These are phyloP conservation scores for Xanthostigma xanthostigma DNA, from an alignment of 2,888 invertebrate genomes.

Conservation along the genomic window DNA sequence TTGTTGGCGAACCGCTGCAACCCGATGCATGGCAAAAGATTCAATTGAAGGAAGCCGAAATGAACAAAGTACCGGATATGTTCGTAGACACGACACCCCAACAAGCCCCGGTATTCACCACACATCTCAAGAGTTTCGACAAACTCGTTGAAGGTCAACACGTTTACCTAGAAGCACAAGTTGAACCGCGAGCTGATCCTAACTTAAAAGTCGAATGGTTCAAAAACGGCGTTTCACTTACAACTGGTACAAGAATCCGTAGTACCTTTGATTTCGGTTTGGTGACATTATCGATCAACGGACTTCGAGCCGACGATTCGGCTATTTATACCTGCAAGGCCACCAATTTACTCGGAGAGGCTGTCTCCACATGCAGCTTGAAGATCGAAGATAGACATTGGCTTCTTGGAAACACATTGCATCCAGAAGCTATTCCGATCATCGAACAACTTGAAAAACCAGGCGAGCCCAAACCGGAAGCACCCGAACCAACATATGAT, in stretches of 20 bases:
- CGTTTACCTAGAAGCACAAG: constrained; percentile 75
- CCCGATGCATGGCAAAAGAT: constrained; percentile 89
- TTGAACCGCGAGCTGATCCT: constrained; percentile 80
- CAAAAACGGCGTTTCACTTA: constrained; percentile 74
- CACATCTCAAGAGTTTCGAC: constrained; percentile 73
- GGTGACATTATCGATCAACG: constrained; percentile 81
- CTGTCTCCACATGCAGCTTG: constrained; percentile 79
- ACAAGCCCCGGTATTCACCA: constrained; percentile 91
- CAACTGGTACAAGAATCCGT: constrained; percentile 77
- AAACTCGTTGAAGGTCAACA: constrained; percentile 76
- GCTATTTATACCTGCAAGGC: constrained; percentile 94
- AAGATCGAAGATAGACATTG: constrained; percentile 82
- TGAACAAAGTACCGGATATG: constrained; percentile 80
- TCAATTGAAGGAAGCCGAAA: constrained; percentile 78
- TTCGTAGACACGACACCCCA: constrained; percentile 72
- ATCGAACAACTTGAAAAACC: constrained; percentile 78
- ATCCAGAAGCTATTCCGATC: constrained; percentile 77
- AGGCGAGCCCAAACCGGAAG: constrained; percentile 45
- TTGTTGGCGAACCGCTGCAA: constrained; percentile 70
- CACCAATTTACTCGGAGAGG: constrained; percentile 84
- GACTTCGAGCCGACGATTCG: constrained; percentile 77
- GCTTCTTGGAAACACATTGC: constrained; percentile 73
- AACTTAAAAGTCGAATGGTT: constrained; percentile 83
- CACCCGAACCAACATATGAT: constrained; percentile 66
- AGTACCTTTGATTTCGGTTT: constrained; percentile 95